Conservation (phyloP, 1,140 invertebrate species). For the Globodera rostochiensis region DNA sequence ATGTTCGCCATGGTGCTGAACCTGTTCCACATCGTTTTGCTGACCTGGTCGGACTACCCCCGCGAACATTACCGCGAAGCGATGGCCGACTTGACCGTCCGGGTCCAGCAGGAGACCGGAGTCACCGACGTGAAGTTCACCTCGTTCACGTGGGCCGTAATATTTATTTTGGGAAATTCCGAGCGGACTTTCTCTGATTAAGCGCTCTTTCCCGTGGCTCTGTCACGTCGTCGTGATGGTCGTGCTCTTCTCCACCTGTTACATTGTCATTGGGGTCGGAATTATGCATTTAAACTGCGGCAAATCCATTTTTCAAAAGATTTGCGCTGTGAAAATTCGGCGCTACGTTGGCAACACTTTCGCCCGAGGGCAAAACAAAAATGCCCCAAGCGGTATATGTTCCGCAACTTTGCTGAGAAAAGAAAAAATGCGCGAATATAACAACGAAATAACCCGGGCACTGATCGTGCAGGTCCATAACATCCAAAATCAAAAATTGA, state of each 20-base stretch:
- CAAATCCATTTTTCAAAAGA: not conserved
- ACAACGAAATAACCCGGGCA: conserved; percentile 23
- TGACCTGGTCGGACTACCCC: conserved; percentile 26
- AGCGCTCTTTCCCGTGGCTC: conserved; percentile 30
- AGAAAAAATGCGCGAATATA: conserved; percentile 28
- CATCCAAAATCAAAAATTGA: conserved; percentile 3
- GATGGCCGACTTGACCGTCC: conserved; percentile 17
- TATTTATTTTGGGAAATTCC: not conserved
- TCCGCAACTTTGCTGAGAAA: conserved; percentile 1
- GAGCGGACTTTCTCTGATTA: not conserved
- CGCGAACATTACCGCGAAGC: conserved; percentile 4
- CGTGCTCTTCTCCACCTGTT: conserved; percentile 23
- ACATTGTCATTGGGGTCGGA: conserved; percentile 16
- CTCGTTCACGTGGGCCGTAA: conserved; percentile 28
- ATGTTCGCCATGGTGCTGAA: conserved; percentile 19
- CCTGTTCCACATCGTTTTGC: conserved; percentile 25
- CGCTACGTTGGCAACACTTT: conserved; percentile 16
- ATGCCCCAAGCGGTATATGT: not conserved
- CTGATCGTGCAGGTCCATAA: conserved; percentile 18
- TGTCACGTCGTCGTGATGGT: conserved; percentile 22
- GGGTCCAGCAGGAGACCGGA: conserved; percentile 22
- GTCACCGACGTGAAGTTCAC: conserved; percentile 11
- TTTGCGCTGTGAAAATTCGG: conserved; percentile 25
- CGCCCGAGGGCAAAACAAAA: not conserved
- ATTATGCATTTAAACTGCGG: not conserved